phyloP scores from a whole-genome alignment of 2,888 invertebrate genomes.

The Neocrepidodera transversa region DNA sequence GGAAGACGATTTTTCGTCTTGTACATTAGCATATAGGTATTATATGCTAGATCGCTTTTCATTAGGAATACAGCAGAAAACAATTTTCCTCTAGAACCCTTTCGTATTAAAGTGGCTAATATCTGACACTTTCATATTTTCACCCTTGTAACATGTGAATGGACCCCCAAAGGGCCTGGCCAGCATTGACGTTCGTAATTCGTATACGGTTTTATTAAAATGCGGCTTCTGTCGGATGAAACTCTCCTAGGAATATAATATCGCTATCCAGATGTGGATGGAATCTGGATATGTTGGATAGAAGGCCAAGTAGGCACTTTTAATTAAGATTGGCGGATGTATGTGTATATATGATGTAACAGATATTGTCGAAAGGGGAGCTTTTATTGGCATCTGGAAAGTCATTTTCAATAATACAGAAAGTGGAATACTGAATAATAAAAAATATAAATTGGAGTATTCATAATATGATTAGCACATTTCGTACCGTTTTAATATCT shows the following conservation, averaged over 20 bases:
- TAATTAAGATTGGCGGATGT: slow-evolving; percentile 7
- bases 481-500: too few relatives aligned
- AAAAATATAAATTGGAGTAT: too few relatives aligned
- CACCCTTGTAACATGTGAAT: slow-evolving; percentile 37
- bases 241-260: slow-evolving; percentile 39
- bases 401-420: too few relatives aligned
- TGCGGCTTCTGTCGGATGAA: slow-evolving; percentile 35
- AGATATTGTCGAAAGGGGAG: background rate
- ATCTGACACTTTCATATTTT: slow-evolving; percentile 38
- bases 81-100: slow-evolving; percentile 37
- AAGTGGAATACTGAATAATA: too few relatives aligned
- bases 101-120: slow-evolving; percentile 39
- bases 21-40: too few relatives aligned
- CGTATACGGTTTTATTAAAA: slow-evolving; percentile 47
- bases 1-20: too few relatives aligned
- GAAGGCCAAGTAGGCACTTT: slow-evolving; percentile 1
- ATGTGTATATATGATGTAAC: background rate
- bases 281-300: slow-evolving; percentile 10
- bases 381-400: background rate
- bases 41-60: too few relatives aligned
- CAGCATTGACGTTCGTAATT: slow-evolving; percentile 41
- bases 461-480: too few relatives aligned
- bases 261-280: slow-evolving; percentile 12
- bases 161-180: slow-evolving; percentile 31
- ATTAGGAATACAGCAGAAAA: slow-evolving; percentile 27